Evolutionary conservation across 2,113 vertebrate genomes (phyloP).

Genomic region (Vulpes vulpes): DNA sequence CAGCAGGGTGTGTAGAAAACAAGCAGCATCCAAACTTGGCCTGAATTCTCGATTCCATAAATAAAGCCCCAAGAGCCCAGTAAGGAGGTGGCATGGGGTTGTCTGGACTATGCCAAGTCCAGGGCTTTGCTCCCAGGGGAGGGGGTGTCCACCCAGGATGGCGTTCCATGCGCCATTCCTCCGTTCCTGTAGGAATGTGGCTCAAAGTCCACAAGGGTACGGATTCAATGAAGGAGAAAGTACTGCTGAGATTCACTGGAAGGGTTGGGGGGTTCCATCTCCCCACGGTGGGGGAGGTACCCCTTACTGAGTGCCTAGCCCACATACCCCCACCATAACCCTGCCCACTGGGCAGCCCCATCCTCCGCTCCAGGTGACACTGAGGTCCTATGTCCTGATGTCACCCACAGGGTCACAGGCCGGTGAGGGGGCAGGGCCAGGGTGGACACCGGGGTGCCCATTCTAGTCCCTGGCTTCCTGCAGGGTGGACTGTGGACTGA

Average conservation of each 20-base stretch:
- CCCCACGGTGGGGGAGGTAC: not conserved
- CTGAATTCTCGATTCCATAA: accelerated
- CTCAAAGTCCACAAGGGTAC: accelerated
- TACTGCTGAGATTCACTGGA: not conserved
- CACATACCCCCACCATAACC: accelerated
- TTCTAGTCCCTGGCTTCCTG: not conserved
- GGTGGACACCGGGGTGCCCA: accelerated
- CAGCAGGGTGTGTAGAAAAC: not conserved
- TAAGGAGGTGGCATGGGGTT: accelerated
- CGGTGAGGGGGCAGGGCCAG: not conserved
- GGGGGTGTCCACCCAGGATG: not conserved
- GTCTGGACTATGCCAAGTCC: not conserved
- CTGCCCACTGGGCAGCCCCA: not conserved
- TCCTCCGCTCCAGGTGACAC: accelerated
- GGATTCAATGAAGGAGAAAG: not conserved
- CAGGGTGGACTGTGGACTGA: not conserved
- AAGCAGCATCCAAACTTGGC: accelerated
- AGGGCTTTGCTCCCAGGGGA: accelerated
- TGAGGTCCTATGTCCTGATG: not conserved
- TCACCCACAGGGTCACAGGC: not conserved
- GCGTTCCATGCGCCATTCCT: accelerated
- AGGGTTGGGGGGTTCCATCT: accelerated
- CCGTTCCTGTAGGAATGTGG: accelerated
- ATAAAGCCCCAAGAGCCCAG: not conserved
- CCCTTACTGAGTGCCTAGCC: not conserved